Evolutionary conservation across 2,113 vertebrate genomes (phyloP).

Genomic region (Archilochus colubris): DNA sequence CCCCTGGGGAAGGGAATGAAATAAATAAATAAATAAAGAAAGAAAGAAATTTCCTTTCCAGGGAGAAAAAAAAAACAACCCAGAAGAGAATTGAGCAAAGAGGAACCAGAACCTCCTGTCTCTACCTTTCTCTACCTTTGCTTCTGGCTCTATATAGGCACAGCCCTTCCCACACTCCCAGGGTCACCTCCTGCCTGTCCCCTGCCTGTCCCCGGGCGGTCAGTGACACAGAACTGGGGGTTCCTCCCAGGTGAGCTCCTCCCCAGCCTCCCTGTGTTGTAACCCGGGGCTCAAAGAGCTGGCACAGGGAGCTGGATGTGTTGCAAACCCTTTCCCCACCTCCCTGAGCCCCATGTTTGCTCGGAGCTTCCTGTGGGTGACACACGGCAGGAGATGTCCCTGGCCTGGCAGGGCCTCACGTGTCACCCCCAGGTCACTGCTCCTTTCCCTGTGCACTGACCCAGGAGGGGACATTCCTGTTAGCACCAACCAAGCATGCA

Average conservation of each 20-base stretch:
- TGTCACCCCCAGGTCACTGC: not conserved
- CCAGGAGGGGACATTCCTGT: not conserved
- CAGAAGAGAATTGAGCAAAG: not conserved
- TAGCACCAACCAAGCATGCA: fast-evolving
- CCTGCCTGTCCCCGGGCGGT: fast-evolving
- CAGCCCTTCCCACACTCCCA: not conserved
- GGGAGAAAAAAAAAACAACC: not conserved
- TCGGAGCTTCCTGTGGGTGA: fast-evolving
- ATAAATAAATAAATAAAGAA: too few species aligned
- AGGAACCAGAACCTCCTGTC: not conserved
- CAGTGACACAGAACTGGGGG: not conserved
- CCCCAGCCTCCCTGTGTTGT: fast-evolving
- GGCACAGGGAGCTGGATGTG: fast-evolving
- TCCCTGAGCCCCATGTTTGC: too few species aligned
- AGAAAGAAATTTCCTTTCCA: not conserved
- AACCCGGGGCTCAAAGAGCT: fast-evolving
- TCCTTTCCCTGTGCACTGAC: not conserved
- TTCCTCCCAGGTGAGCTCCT: fast-evolving
- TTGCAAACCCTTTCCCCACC: fast-evolving
- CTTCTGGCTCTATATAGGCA: not conserved
- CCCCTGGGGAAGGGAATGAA: fast-evolving
- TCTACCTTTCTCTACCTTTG: not conserved
- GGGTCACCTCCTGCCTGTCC: fast-evolving
- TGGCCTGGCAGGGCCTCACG: fast-evolving
- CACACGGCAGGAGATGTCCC: fast-evolving